A percentile compares a stretch with the other conserved stretches of the same genome.
Evolutionary conservation across 1,140 invertebrate genomes (phyloP).

Genomic region (Tetramorium parvispinum): DNA sequence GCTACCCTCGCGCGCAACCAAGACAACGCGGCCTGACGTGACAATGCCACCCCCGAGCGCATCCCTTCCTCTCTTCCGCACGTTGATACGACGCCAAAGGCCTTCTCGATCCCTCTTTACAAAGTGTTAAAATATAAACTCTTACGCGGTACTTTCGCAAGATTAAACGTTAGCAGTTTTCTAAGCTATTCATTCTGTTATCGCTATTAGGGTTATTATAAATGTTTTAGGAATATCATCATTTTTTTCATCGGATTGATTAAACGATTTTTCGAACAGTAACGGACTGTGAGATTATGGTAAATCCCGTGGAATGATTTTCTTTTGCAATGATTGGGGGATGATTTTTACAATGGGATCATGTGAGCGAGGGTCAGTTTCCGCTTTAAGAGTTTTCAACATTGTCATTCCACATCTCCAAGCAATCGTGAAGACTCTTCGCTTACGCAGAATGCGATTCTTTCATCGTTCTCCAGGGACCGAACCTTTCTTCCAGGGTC

Average conservation of each 20-base stretch:
- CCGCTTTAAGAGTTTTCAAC: constrained; percentile 47
- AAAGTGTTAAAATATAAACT: constrained; percentile 30
- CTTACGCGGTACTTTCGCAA: background rate
- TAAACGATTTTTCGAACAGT: background rate
- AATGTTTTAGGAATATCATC: background rate
- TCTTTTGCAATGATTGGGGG: constrained; percentile 4
- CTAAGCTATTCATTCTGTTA: background rate
- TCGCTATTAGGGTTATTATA: background rate
- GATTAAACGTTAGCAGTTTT: constrained; percentile 7
- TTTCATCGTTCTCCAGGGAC: constrained; percentile 67
- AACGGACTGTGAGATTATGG: background rate
- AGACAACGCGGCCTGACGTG: constrained; percentile 17
- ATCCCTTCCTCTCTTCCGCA: background rate
- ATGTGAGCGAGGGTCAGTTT: constrained; percentile 4
- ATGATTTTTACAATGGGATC: constrained; percentile 2
- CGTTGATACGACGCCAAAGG: constrained; percentile 7
- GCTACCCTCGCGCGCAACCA: constrained; percentile 32
- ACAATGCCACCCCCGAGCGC: constrained; percentile 13
- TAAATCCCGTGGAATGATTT: background rate
- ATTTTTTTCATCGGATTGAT: background rate
- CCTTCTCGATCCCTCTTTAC: background rate
- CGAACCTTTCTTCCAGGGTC: constrained; percentile 60
- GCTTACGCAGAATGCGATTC: constrained; percentile 69
- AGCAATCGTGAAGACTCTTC: constrained; percentile 61
- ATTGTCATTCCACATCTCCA: constrained; percentile 61